A percentile compares a stretch with the other conserved stretches of the same genome.
Conservation (phyloP, 2,888 invertebrate genomes). For the Torymus tubicola region DNA sequence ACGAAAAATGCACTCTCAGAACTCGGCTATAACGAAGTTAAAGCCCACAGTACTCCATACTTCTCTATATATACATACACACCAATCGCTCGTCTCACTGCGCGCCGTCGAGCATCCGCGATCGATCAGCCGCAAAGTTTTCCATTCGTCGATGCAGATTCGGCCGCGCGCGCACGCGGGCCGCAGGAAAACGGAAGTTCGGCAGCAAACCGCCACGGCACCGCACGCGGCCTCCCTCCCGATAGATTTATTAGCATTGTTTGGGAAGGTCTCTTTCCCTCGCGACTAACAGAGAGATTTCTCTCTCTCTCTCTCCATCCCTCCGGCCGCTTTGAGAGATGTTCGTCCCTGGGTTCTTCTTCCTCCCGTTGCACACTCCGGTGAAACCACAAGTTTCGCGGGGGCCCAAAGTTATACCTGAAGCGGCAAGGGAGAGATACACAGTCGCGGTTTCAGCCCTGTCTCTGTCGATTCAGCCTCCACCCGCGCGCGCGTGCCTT, state of each 20-base stretch:
- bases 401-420: constrained; percentile 54
- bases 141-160: constrained; percentile 55
- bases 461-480: constrained; percentile 27
- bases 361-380: background rate
- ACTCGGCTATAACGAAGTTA: constrained; percentile 39
- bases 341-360: constrained; percentile 48
- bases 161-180: constrained; percentile 15
- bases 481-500: constrained; percentile 18
- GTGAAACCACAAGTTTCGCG: constrained; percentile 63
- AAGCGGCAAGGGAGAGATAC: constrained; percentile 41
- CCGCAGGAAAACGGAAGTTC: constrained; percentile 55
- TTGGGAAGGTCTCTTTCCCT: constrained; percentile 53
- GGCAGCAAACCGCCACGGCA: constrained; percentile 35
- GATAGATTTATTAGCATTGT: constrained; percentile 61
- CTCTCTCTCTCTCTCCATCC: constrained; percentile 54
- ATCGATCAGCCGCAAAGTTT: constrained; percentile 56
- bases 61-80: too few relatives aligned
- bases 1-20: too few relatives aligned
- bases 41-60: background rate
- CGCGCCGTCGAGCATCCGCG: constrained; percentile 19
- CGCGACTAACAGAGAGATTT: constrained; percentile 34
- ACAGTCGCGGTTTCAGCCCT: constrained; percentile 49
- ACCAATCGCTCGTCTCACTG: constrained; percentile 2
- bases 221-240: constrained; percentile 28
- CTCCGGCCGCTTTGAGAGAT: constrained; percentile 65